Evolutionary conservation across 37 sponge, comb jelly and placozoan species (phyloP).

Genomic region (Hexactinellida sp.): DNA sequence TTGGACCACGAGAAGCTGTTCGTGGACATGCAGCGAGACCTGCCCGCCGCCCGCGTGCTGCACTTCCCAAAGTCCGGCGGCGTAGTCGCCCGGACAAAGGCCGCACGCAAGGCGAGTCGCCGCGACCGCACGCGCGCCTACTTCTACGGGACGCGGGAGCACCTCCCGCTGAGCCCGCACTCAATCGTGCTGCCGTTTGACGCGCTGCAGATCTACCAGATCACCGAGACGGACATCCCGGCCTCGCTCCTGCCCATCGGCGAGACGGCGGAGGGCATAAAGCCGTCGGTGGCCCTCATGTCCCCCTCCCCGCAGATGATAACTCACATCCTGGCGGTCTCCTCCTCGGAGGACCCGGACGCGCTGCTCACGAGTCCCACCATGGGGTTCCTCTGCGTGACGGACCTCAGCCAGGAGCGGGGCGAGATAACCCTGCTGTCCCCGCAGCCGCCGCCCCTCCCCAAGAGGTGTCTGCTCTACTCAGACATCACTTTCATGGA

Average conservation of each 20-base stretch:
- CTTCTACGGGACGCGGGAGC: conserved; percentile 70
- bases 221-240: conserved; percentile 30
- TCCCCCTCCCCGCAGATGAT: not conserved
- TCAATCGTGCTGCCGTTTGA: conserved; percentile 68
- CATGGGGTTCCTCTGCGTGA: conserved; percentile 30
- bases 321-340: not conserved
- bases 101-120: conserved; percentile 38
- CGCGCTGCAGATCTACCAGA: conserved; percentile 68
- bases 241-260: conserved; percentile 19
- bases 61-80: conserved; percentile 90
- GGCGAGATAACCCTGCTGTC: conserved; percentile 62
- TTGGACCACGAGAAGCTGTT: conserved; percentile 78
- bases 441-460: conserved; percentile 77
- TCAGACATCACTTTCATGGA: conserved; percentile 75
- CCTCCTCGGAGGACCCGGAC: not conserved
- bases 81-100: conserved; percentile 50
- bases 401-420: conserved; percentile 50
- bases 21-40: conserved; percentile 56
- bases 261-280: conserved; percentile 11
- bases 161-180: conserved; percentile 42
- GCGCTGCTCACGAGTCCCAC: conserved; percentile 15
- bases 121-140: conserved; percentile 44
- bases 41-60: conserved; percentile 50
- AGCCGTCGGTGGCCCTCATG: not conserved
- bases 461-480: conserved; percentile 49